These are phyloP conservation scores for Zygaena filipendulae DNA, from an alignment of 2,888 invertebrate genomes.

Conservation along the genomic window DNA sequence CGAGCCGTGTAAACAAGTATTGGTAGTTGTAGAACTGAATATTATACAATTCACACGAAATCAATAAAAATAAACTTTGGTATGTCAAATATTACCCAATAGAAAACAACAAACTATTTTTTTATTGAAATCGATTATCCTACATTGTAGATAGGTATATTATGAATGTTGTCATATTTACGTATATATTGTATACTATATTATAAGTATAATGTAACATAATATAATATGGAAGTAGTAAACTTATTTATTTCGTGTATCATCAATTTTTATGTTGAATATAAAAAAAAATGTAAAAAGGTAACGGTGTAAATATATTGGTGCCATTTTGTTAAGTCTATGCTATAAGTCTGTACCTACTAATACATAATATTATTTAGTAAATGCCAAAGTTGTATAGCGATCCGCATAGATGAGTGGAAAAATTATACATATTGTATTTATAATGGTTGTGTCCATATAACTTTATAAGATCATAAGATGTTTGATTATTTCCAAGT, in stretches of 20 bases:
- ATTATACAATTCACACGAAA: no score
- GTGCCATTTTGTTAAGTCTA: conserved; percentile 28
- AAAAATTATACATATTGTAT: conserved; percentile 16
- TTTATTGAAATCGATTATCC: no score
- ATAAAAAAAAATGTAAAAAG: conserved; percentile 11
- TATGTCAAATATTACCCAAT: no score
- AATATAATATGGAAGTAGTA: no score
- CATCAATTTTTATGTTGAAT: no score
- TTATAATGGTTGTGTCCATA: conserved; percentile 38
- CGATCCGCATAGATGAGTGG: conserved; percentile 17
- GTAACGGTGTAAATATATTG: conserved; percentile 25
- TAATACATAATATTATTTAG: conserved; percentile 27
- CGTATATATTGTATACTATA: no score
- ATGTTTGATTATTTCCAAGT: conserved; percentile 1
- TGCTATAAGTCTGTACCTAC: no score
- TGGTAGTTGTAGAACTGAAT: conserved; percentile 31
- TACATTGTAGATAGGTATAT: no score
- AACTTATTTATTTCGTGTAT: no score
- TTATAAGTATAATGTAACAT: no score
- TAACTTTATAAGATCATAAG: conserved; percentile 9
- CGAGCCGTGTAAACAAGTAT: conserved; percentile 37
- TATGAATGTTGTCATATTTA: no score
- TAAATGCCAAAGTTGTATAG: conserved; percentile 64
- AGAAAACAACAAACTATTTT: no score
- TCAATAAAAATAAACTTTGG: conserved; percentile 10